Conservation (phyloP, 2,113 vertebrate species). For the Mirza zaza region DNA sequence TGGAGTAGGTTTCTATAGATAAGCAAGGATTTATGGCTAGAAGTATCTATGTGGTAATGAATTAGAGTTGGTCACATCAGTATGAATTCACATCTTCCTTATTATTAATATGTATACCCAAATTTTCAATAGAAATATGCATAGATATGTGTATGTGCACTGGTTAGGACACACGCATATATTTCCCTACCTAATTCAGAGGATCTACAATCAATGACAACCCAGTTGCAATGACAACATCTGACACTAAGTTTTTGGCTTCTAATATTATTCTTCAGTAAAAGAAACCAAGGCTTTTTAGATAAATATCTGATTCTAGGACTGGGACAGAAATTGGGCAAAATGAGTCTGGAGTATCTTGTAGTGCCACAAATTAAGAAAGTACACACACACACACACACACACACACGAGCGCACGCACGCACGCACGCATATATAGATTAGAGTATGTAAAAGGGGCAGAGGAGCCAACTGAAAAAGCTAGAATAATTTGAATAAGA, state of each 20-base stretch:
- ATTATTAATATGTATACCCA: background rate
- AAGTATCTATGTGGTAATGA: background rate
- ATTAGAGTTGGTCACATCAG: background rate
- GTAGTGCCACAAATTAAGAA: background rate
- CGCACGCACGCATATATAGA: background rate
- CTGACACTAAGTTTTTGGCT: background rate
- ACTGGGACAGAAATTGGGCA: no score
- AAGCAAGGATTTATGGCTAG: background rate
- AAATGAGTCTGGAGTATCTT: background rate
- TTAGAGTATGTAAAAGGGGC: background rate
- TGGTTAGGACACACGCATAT: background rate
- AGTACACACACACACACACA: background rate
- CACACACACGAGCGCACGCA: background rate
- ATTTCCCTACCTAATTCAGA: background rate
- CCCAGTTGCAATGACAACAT: background rate
- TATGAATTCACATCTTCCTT: background rate
- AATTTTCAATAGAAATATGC: background rate
- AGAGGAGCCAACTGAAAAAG: background rate
- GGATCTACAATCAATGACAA: background rate
- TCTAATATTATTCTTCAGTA: background rate
- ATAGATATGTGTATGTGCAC: background rate
- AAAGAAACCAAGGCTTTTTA: background rate
- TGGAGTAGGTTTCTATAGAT: background rate
- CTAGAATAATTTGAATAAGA: background rate
- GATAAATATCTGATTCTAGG: background rate